A percentile compares a stretch with the other conserved stretches of the same genome.
These are phyloP conservation scores for Spizella passerina DNA, from an alignment of 2,797 vertebrate genomes.

Conservation along the genomic window DNA sequence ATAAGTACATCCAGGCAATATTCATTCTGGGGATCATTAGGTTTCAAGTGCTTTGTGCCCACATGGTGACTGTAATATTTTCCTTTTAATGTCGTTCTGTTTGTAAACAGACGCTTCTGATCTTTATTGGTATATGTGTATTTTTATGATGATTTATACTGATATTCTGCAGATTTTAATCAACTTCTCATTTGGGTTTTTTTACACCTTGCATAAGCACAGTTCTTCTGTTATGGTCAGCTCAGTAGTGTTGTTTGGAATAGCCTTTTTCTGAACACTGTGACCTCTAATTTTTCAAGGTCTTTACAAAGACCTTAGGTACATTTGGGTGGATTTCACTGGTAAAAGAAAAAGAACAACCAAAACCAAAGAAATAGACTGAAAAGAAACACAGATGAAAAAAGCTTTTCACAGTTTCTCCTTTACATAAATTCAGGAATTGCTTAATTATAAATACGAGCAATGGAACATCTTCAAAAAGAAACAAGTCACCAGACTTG, in stretches of 20 bases:
- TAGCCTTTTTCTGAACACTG: background rate
- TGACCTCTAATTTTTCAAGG: background rate
- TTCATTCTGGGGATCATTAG: constrained; percentile 32
- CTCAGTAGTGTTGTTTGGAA: background rate
- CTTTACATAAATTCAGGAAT: background rate
- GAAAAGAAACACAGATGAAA: background rate
- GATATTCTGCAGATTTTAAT: constrained; percentile 7
- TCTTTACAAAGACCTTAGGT: background rate
- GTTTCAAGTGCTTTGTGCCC: constrained; percentile 6
- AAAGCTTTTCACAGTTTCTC: background rate
- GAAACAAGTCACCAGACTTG: background rate
- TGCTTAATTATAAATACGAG: background rate
- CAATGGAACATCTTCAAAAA: background rate
- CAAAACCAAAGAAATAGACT: background rate
- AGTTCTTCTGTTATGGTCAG: background rate
- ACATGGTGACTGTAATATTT: background rate
- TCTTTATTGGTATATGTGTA: background rate
- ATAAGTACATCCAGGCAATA: background rate
- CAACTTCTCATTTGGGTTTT: background rate
- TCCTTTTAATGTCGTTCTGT: background rate
- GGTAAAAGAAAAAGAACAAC: background rate
- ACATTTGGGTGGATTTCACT: background rate
- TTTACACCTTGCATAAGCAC: background rate
- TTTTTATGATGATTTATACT: constrained; percentile 17
- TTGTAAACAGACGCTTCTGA: background rate